Base-by-base conservation (phyloP, 2,113 vertebrate genomes). In the Corythornis cristatus region DNA sequence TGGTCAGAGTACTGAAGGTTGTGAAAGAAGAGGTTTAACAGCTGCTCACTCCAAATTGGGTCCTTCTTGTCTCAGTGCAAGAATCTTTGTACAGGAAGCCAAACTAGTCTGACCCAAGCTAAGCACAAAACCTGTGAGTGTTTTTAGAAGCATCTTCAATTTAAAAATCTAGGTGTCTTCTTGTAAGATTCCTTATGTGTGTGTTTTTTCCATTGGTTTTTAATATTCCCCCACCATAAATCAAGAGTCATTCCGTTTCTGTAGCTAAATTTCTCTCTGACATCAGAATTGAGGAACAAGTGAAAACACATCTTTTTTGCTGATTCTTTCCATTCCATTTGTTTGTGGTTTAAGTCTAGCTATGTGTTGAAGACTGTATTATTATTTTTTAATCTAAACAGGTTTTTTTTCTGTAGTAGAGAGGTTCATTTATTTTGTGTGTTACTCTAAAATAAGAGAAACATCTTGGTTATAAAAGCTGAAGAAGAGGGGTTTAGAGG, bases 21-120 rank as follows among this genome's bases (percentile, higher is more conserved):
- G 68, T 3, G 29, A 94, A 88, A 93, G 71, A 71, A 85, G 12
- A 86, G 87, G 82, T 89, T 87, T 93, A 89, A 67, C 85, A 76
- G 51, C 68, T 84, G 53, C 40, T 29, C 0, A 3, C 43, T 83
- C 61, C 45, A 42, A 9, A 75, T 2, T 8, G 73, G 40, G 48
- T 35, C 4, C 6, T 43, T 77, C 48, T 71, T 77, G 67, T 77
- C 60, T 83, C 35, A 25, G 19, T 65, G 91, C 23, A 88, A 65
- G 26, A 72, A 50, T 65, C 31, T 33, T 31, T 67, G 51, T 50
- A 45, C 21, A 29, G 50, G 28, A 83, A 70, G 45, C 76, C 28
- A 61, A 48, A 48, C 28, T 31, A 40, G 21, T 66, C 67, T 80
- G 17, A 84, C 53, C 25, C n/a, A 66, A 62, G 45, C 71, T 85